Conservation (phyloP, 2,797 vertebrate genomes). For the Chelmon rostratus region DNA sequence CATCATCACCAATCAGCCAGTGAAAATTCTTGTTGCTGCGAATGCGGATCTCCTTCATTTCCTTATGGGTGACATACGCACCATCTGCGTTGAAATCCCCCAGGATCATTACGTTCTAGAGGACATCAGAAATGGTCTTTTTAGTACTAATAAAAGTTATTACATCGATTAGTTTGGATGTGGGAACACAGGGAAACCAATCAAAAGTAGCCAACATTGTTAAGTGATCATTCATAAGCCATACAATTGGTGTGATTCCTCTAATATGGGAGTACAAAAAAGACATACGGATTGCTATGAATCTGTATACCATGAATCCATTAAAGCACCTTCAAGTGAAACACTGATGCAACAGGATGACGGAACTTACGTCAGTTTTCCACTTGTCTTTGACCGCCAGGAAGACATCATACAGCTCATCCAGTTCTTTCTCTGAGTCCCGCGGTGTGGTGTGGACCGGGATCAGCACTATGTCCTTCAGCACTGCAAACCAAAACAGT, state of each 20-base stretch:
- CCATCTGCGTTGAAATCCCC: slow-evolving; percentile 86
- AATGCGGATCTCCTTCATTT: slow-evolving; percentile 78
- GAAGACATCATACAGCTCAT: slow-evolving; percentile 83
- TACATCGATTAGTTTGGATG: background rate
- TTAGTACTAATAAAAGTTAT: background rate
- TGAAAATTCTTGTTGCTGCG: slow-evolving; percentile 77
- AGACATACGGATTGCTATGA: background rate
- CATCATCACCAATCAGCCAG: slow-evolving; percentile 84
- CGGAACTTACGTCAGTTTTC: slow-evolving; percentile 78
- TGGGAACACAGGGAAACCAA: background rate
- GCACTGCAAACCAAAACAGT: slow-evolving; percentile 62
- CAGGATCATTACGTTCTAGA: slow-evolving; percentile 84
- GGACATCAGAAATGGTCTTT: slow-evolving; percentile 1
- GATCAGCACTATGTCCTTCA: slow-evolving; percentile 81
- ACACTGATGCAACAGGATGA: background rate
- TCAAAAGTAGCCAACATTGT: background rate
- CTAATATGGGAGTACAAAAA: background rate
- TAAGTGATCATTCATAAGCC: background rate
- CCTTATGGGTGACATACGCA: slow-evolving; percentile 65
- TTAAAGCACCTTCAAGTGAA: background rate
- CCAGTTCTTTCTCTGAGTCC: slow-evolving; percentile 80
- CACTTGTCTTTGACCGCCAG: slow-evolving; percentile 76
- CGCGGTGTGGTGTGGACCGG: slow-evolving; percentile 73
- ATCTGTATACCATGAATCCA: background rate
- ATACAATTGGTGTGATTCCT: background rate